A percentile compares a stretch with the other conserved stretches of the same genome.
These are phyloP conservation scores for Casuarius casuarius DNA, from an alignment of 2,113 vertebrate genomes.

Conservation along the genomic window DNA sequence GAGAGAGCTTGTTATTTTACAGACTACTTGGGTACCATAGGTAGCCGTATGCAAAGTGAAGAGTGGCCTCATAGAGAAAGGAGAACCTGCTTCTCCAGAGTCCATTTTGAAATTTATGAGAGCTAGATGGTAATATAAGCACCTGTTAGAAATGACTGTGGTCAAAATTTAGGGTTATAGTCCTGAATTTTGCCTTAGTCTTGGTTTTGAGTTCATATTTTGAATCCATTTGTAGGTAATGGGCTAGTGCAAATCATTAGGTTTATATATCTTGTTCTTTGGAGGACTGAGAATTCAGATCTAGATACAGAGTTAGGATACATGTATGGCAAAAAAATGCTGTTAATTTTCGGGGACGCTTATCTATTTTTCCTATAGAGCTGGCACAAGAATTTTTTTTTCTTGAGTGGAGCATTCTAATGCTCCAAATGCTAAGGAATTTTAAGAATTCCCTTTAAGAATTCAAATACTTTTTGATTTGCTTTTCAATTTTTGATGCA, in stretches of 20 bases:
- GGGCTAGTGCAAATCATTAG: not conserved
- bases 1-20: not conserved
- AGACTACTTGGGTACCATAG: not conserved
- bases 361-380: not conserved
- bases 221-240: not conserved
- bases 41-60: not conserved
- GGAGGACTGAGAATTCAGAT: not conserved
- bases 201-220: not conserved
- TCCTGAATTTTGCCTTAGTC: not conserved
- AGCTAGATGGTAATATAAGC: not conserved
- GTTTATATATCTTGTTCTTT: not conserved
- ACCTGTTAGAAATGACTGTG: not conserved
- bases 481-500: not conserved
- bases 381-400: not conserved
- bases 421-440: accelerated
- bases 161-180: not conserved
- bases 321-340: not conserved
- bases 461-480: not conserved
- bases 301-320: not conserved
- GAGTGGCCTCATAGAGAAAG: not conserved
- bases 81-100: not conserved
- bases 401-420: not conserved
- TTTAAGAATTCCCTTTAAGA: not conserved
- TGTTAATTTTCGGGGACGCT: not conserved
- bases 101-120: not conserved